Evolutionary conservation across 2,888 invertebrate species (phyloP).

Genomic region (Dromius quadrimaculatus): DNA sequence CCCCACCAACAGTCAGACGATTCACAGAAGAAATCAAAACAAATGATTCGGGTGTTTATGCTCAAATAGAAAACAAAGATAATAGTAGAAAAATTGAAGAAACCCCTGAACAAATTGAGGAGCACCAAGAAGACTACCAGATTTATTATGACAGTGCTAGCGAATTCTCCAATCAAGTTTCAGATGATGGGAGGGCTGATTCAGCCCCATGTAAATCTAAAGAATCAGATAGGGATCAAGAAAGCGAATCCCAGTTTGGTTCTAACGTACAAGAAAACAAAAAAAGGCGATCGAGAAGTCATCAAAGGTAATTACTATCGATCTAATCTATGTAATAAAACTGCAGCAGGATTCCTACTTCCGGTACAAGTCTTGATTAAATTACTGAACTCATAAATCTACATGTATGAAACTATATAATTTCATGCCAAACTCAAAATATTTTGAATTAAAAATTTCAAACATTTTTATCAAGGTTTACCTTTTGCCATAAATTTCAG

Average conservation of each 20-base stretch:
- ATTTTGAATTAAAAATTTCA: too few relatives aligned
- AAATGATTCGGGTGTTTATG: not conserved
- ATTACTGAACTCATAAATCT: not conserved
- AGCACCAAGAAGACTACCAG: constrained; percentile 10
- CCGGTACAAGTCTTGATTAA: too few relatives aligned
- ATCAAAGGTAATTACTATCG: too few relatives aligned
- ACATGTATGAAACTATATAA: too few relatives aligned
- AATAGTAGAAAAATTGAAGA: too few relatives aligned
- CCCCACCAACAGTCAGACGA: not conserved
- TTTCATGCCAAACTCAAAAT: too few relatives aligned
- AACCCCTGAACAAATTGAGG: not conserved
- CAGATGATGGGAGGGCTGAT: constrained; percentile 7
- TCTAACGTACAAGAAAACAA: too few relatives aligned
- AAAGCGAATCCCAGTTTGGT: not conserved
- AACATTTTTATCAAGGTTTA: too few relatives aligned
- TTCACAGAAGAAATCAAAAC: not conserved
- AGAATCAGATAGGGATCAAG: not conserved
- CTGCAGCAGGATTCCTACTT: too few relatives aligned
- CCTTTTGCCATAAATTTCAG: too few relatives aligned
- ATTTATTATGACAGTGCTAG: constrained; percentile 20
- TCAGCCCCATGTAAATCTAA: not conserved
- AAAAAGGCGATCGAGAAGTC: too few relatives aligned
- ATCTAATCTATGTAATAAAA: too few relatives aligned
- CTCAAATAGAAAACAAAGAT: not conserved
- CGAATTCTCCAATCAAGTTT: constrained; percentile 10